Evolutionary conservation across 2,888 invertebrate genomes (phyloP).

Genomic region (Andrena trimmerana): DNA sequence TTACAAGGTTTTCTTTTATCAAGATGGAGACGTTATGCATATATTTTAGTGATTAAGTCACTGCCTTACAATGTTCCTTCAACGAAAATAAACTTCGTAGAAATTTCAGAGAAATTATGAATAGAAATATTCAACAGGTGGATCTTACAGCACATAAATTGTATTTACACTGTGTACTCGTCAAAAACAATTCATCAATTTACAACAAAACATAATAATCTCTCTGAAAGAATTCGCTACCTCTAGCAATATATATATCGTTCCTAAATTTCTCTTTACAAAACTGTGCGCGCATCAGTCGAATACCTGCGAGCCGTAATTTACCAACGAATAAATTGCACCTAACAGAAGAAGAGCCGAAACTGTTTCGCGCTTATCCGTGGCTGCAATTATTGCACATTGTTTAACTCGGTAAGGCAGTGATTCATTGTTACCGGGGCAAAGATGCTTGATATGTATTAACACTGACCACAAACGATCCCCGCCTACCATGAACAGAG

Average conservation of each 20-base stretch:
- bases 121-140: constrained; percentile 67
- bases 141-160: constrained; percentile 69
- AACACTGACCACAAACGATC: constrained; percentile 12
- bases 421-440: constrained; percentile 36
- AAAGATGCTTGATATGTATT: constrained; percentile 50
- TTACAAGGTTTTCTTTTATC: constrained; percentile 53
- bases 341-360: background rate
- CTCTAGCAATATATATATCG: constrained; percentile 55
- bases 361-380: background rate
- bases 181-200: constrained; percentile 70
- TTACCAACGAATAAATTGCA: constrained; percentile 8
- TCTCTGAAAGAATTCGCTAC: constrained; percentile 70
- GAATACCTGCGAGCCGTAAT: background rate
- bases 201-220: constrained; percentile 72
- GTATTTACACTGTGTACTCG: constrained; percentile 72
- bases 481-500: background rate
- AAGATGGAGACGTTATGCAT: constrained; percentile 61
- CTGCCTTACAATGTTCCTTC: constrained; percentile 63
- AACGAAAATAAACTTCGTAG: constrained; percentile 65
- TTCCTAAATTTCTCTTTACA: constrained; percentile 1
- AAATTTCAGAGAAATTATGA: constrained; percentile 65
- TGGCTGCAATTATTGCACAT: background rate
- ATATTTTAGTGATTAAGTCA: constrained; percentile 67
- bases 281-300: constrained; percentile 1
- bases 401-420: constrained; percentile 27